Conservation (phyloP, 2,113 vertebrate species). For the Pelusios castaneus region DNA sequence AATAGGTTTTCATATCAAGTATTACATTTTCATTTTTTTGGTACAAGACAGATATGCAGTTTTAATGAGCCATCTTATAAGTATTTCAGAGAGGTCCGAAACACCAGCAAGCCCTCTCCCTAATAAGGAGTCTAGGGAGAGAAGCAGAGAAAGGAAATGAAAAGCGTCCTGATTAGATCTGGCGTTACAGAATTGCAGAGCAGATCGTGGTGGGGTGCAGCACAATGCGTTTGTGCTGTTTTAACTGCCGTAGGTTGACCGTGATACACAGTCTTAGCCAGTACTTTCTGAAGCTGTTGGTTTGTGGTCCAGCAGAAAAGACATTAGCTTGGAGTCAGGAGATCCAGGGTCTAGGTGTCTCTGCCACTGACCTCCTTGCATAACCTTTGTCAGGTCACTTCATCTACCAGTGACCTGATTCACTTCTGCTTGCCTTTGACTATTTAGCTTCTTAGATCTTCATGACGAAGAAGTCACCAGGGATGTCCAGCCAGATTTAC, state of each 20-base stretch:
- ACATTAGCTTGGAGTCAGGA: no score
- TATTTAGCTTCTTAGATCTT: not conserved
- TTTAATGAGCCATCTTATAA: constrained; percentile 47
- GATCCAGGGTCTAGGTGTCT: not conserved
- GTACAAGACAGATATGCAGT: constrained; percentile 18
- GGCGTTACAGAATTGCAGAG: not conserved
- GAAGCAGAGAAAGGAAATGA: not conserved
- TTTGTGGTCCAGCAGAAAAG: not conserved
- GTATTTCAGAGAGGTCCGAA: constrained; percentile 30
- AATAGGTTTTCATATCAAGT: constrained; percentile 46
- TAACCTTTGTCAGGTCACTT: not conserved
- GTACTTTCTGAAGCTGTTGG: not conserved
- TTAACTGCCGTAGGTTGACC: not conserved
- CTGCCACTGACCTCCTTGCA: not conserved
- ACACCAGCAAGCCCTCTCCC: not conserved
- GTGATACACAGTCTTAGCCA: not conserved
- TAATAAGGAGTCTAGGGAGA: no score
- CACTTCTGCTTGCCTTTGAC: not conserved
- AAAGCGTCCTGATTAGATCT: not conserved
- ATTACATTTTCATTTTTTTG: constrained; percentile 59
- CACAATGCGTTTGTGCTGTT: not conserved
- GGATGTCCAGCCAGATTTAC: not conserved
- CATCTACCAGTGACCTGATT: not conserved
- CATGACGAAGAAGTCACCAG: not conserved
- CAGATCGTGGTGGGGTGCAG: not conserved